phyloP scores from a whole-genome alignment of 2,113 vertebrate species.

The Calyptommatus sinebrachiatus region DNA sequence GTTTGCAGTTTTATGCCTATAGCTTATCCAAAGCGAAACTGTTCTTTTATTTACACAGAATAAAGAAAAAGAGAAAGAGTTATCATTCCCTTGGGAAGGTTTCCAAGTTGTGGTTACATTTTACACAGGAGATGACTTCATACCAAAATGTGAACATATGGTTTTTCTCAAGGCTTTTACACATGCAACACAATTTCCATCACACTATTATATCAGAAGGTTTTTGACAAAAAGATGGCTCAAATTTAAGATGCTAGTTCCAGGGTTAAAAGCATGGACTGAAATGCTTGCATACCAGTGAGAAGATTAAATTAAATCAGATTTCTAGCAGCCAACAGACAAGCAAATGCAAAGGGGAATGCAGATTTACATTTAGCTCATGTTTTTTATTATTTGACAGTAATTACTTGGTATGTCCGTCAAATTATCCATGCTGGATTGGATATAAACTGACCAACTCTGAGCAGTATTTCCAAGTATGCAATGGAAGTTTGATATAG shows the following conservation, averaged over 20 bases:
- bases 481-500: neutral
- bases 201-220: neutral
- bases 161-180: slow-evolving; percentile 15
- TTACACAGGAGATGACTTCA: slow-evolving; percentile 31
- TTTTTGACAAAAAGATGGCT: neutral
- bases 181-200: neutral
- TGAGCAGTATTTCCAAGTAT: neutral
- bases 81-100: slow-evolving; percentile 39
- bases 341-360: neutral
- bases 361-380: neutral
- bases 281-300: neutral
- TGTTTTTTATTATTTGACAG: slow-evolving; percentile 14
- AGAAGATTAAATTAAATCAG: neutral
- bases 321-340: neutral
- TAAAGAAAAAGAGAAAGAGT: neutral
- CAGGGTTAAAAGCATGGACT: fast-evolving
- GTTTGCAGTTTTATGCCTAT: neutral
- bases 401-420: neutral
- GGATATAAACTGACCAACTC: slow-evolving; percentile 1
- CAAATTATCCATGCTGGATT: slow-evolving; percentile 25
- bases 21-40: neutral
- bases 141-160: slow-evolving; percentile 37
- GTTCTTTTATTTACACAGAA: neutral
- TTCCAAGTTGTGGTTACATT: slow-evolving; percentile 39
- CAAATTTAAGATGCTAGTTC: neutral